These are phyloP conservation scores for Varanus komodoensis DNA, from an alignment of 2,113 vertebrate species.

Conservation along the genomic window DNA sequence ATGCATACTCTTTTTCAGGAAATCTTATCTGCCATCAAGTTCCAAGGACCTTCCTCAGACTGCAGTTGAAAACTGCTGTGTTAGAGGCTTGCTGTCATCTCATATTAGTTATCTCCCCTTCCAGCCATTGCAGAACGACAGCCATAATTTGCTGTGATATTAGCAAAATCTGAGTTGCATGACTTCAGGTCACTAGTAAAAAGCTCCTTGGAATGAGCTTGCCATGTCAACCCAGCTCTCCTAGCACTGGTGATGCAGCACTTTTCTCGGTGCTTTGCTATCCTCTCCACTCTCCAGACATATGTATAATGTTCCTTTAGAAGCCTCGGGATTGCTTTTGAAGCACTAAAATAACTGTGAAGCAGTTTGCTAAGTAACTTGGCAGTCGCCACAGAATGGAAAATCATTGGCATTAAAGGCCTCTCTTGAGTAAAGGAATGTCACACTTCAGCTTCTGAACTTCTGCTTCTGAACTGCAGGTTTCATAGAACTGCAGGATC, in stretches of 20 bases:
- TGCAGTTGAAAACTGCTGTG: neutral
- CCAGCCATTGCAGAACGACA: neutral
- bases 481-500: neutral
- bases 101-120: neutral
- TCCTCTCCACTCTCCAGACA: constrained; percentile 5
- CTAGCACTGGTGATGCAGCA: constrained; percentile 34
- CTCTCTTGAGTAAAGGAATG: constrained; percentile 12
- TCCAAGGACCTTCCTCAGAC: neutral
- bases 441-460: neutral
- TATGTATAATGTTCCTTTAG: constrained; percentile 1
- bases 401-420: constrained; percentile 21
- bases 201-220: constrained; percentile 26
- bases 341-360: constrained; percentile 22
- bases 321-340: neutral
- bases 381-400: constrained; percentile 26
- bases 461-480: neutral
- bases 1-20: neutral
- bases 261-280: constrained; percentile 22
- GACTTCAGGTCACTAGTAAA: neutral
- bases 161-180: constrained; percentile 17
- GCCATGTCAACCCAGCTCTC: constrained; percentile 26
- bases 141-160: constrained; percentile 16
- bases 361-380: constrained; percentile 34
- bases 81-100: neutral
- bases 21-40: neutral